Evolutionary conservation across 2,888 invertebrate species (phyloP).

Genomic region (Lasioglossum pauxillum): DNA sequence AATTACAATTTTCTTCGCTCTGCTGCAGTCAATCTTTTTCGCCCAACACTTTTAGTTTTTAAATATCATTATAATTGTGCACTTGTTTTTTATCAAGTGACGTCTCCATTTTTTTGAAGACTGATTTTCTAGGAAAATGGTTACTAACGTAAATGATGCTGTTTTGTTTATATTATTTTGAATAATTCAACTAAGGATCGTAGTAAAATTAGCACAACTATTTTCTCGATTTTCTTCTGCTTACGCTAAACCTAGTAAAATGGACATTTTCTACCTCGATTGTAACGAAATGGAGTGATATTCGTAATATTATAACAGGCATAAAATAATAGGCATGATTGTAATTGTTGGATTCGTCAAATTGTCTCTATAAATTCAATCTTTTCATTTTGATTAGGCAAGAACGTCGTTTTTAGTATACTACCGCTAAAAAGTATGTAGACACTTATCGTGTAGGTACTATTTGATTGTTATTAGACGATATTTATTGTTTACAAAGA

Average conservation of each 20-base stretch:
- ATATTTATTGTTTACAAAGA: no score
- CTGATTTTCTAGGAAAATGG: background rate
- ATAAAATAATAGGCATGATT: no score
- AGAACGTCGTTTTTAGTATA: no score
- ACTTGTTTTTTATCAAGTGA: background rate
- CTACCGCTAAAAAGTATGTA: no score
- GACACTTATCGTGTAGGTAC: no score
- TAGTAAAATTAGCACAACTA: background rate
- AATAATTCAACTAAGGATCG: background rate
- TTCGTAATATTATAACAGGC: no score
- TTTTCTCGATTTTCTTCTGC: background rate
- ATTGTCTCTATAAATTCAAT: no score
- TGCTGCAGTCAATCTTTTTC: background rate
- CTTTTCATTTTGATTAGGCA: no score
- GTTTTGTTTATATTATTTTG: background rate
- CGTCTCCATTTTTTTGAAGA: background rate
- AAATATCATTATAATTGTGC: background rate
- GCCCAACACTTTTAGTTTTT: background rate
- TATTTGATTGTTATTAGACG: no score
- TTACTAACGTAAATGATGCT: background rate
- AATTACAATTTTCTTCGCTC: background rate
- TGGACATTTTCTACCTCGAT: background rate
- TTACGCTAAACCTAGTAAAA: background rate
- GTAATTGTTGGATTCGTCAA: no score
- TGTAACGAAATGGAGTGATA: background rate